A percentile compares a stretch with the other conserved stretches of the same genome.
Evolutionary conservation across 2,113 vertebrate genomes (phyloP).

Genomic region (Vireo altiloquus): DNA sequence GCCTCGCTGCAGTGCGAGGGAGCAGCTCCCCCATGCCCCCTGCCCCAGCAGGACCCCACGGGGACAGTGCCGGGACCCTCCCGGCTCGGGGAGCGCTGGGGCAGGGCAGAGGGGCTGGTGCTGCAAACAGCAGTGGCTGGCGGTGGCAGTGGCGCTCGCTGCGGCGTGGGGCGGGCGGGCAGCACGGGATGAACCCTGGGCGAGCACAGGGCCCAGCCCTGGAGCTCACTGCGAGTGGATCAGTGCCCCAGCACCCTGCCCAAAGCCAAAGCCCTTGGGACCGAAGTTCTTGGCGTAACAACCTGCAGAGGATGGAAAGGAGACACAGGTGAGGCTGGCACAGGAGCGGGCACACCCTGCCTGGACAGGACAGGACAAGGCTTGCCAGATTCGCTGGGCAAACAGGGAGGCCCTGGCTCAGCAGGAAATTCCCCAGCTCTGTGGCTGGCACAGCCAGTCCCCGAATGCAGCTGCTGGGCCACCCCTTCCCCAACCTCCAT

Average conservation of each 20-base stretch:
- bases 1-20: not conserved
- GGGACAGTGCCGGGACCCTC: not conserved
- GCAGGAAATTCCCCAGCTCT: not conserved
- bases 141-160: not conserved
- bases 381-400: not conserved
- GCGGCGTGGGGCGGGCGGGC: not conserved
- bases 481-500: not conserved
- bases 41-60: not conserved
- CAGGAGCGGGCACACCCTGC: not conserved
- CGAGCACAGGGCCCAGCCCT: accelerated
- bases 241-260: constrained; percentile 88
- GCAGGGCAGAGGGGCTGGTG: not conserved
- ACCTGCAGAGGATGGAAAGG: constrained; percentile 60
- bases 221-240: constrained; percentile 81
- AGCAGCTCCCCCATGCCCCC: not conserved
- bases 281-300: constrained; percentile 96
- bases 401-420: not conserved
- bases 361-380: not conserved
- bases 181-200: not conserved
- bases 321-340: not conserved
- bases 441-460: not conserved
- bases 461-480: not conserved
- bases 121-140: not conserved
- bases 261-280: constrained; percentile 94
- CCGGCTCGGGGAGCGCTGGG: not conserved